A percentile compares a stretch with the other conserved stretches of the same genome.
phyloP scores from a whole-genome alignment of 1,140 invertebrate genomes.

The Heliconius hewitsoni region DNA sequence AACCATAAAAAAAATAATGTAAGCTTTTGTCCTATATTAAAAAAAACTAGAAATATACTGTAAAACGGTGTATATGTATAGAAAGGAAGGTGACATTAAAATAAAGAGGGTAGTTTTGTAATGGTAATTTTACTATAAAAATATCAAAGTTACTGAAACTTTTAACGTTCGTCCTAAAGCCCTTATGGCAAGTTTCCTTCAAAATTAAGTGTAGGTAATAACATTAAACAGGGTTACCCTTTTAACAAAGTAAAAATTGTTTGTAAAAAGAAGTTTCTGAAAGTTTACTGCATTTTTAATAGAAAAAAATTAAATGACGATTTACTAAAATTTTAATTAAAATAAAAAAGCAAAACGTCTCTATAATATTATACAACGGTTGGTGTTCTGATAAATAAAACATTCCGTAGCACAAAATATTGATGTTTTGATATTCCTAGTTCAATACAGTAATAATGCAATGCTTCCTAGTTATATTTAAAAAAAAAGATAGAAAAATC shows the following conservation, averaged over 20 bases:
- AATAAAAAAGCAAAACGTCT: not conserved
- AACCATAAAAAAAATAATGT: not conserved
- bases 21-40: not conserved
- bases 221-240: conserved; percentile 2
- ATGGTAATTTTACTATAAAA: no score
- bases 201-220: not conserved
- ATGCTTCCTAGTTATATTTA: not conserved
- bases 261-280: not conserved
- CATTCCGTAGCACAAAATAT: conserved; percentile 4
- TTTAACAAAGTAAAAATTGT: not conserved
- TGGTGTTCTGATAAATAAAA: not conserved
- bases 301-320: not conserved
- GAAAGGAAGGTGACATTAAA: no score
- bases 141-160: no score
- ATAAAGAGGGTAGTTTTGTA: no score
- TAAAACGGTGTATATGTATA: not conserved
- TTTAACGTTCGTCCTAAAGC: not conserved
- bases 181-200: not conserved
- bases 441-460: not conserved
- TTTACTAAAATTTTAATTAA: not conserved
- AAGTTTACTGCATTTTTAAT: not conserved
- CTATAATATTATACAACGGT: not conserved
- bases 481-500: not conserved
- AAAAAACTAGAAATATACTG: not conserved
- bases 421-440: not conserved